Percentiles rank a stretch among this genome's conserved stretches.
Evolutionary conservation across 2,113 vertebrate species (phyloP).

Genomic region (Pseudorhombus dupliciocellatus): DNA sequence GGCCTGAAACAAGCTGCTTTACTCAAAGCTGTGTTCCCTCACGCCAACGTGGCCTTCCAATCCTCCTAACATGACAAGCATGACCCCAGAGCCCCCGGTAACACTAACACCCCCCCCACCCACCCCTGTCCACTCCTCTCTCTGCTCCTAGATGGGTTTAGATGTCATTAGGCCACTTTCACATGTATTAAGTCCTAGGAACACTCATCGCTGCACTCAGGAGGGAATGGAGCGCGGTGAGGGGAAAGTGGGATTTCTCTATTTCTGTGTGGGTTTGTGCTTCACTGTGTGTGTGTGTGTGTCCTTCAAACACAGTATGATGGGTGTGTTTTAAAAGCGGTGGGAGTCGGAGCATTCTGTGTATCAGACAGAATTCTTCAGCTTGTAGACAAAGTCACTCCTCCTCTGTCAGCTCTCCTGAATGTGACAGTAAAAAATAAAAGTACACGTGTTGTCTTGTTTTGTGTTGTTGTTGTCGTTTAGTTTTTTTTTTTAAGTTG

Average conservation of each 20-base stretch:
- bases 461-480: no score
- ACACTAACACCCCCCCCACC: neutral
- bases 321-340: slow-evolving; percentile 9
- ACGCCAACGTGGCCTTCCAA: slow-evolving; percentile 67
- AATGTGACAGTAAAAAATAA: no score
- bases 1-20: slow-evolving; percentile 80
- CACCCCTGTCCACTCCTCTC: slow-evolving; percentile 3
- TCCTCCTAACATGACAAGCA: slow-evolving; percentile 72
- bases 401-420: no score
- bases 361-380: slow-evolving; percentile 20
- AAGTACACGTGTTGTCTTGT: neutral
- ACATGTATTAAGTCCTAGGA: slow-evolving; percentile 67
- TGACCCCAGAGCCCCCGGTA: slow-evolving; percentile 42
- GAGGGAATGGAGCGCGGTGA: slow-evolving; percentile 26
- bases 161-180: slow-evolving; percentile 76
- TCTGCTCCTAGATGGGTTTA: slow-evolving; percentile 57
- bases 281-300: neutral
- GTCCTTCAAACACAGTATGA: slow-evolving; percentile 52
- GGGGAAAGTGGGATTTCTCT: slow-evolving; percentile 42
- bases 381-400: slow-evolving; percentile 12
- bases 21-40: slow-evolving; percentile 65
- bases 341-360: neutral
- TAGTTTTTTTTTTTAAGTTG: slow-evolving; percentile 46
- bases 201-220: slow-evolving; percentile 62
- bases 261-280: slow-evolving; percentile 10